Conservation (phyloP, 2,113 vertebrate genomes). For the rat (Rattus norvegicus) region GRCr8 NC_086023.1:42737501-42738000, state of each 20-base stretch:
- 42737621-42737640: slow-evolving; percentile 21
- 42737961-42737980: not conserved
- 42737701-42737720: not conserved
- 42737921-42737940: not conserved
- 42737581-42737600: not conserved
- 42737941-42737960: not conserved
- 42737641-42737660: slow-evolving; percentile 7
- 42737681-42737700: slow-evolving; percentile 41
- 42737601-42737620: not conserved
- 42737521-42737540: slow-evolving; percentile 30
- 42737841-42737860: slow-evolving; percentile 1
- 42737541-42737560: not conserved
- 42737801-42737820: not conserved
- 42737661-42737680: not conserved
- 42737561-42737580: not conserved
- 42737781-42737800: not conserved
- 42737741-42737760: not conserved
- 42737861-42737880: slow-evolving; percentile 6
- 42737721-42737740: not conserved
- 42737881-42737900: not conserved
- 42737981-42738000: not conserved
- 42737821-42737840: not conserved
- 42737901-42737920: not conserved
- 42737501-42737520: not conserved
- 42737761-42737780: not conserved